Base-by-base conservation (phyloP, 2,888 invertebrate species). In the Nemurella pictetii region DNA sequence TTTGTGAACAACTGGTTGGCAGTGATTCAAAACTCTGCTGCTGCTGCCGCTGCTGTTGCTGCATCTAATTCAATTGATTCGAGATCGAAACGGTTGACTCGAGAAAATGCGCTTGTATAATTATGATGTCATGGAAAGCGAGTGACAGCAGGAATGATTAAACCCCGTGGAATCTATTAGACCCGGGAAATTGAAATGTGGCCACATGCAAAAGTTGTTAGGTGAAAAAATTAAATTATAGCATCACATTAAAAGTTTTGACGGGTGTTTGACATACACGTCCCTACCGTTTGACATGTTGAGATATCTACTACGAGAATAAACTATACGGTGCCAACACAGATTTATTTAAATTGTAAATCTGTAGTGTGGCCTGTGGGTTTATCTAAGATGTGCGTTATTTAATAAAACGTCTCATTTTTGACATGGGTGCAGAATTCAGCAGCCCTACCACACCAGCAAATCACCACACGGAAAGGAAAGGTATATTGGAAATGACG, bases 221-320 rank as follows among this genome's bases (percentile, higher is more conserved):
- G 75, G 28, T 78, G 26, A 78, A 78, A 55, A n/a, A 29, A 78
- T 78, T 78, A 78, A 78, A 78, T 78, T 78, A 78, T 78, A 78
- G 78, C 26, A 29, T 78, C 28, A 78, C 28, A 78, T 78, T 78
- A 78, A 78, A 78, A 28, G 78, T 28, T 30, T 78, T 78, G 29
- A 28, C n/a, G 29, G 5, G 3, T 78, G 78, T 78, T 78, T 78
- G 78, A 78, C 78, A 30, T 30, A 4, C 78, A 78, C 30, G 78
- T 30, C 55, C 29, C 28, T 78, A n/a, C 28, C 12, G 26, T 78
- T 78, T 28, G 78, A 78, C 78, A 78, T 78, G 78, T 77, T 27
- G 55, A 55, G 9, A 35, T 35, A 35, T 35, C 12, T 7, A 12
- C 15, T 55, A n/a, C n/a, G 55, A 20, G 20, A 55, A 55, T 55